Base-by-base conservation (phyloP, 2,797 vertebrate genomes). In the Siniperca obscura region DNA sequence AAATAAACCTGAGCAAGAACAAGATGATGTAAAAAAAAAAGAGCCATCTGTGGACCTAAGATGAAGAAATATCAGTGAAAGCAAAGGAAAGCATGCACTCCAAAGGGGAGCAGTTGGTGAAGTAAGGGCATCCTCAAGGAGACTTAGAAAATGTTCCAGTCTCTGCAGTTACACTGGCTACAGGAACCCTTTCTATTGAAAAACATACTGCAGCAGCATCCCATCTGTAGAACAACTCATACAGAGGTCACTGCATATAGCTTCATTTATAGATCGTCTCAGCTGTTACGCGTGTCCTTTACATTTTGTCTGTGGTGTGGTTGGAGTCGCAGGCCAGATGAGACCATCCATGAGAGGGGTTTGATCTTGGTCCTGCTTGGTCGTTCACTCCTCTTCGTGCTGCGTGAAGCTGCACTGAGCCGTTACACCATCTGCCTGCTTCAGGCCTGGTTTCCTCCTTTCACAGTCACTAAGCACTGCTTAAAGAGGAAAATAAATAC, bases 1-100 rank as follows among this genome's bases (percentile, higher is more conserved):
- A 89, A 90, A 77, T 81, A 79, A 90, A 89, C 75, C 52, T 36
- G 52, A 81, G 76, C 7, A 36, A 83, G 76, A 84, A 50, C 22
- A 17, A 77, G 59, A 82, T 46, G 83, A 71, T 78, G 34, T 14
- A 44, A 84, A 73, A 79, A 84, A 73, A 79, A 66, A 80, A 76
- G 71, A 84, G 57, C 0, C 56, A 59, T 91, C 90, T 92, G 91
- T 76, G 65, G 78, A 66, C 71, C 80, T 90, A 76, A 87, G 83
- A 88, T 80, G 81, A 78, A 86, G 74, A 87, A 76, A 85, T 81
- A 82, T 78, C 71, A 71, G 50, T 7, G 44, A 30, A 80, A 59
- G 82, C 78, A 76, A 67, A 83, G 69, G 69, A 72, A 80, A 82
- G 50, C 64, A 50, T 56, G 48, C 55, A 4, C 68, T 76, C 78